Evolutionary conservation across 2,888 invertebrate genomes (phyloP).

Genomic region (Pheosia tremula): DNA sequence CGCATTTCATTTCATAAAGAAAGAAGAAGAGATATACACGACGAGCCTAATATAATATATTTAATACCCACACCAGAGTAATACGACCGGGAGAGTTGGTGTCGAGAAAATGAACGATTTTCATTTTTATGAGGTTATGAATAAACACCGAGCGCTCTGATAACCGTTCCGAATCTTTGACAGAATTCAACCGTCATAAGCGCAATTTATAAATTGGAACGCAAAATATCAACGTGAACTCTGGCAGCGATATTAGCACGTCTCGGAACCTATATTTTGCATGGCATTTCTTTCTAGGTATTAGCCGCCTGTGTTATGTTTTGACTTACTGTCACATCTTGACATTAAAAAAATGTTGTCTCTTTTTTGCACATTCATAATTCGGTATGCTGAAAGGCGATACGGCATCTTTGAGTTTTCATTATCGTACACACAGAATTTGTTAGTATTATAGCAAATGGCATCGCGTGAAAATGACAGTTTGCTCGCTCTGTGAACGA

Average conservation of each 20-base stretch:
- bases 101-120: too few species aligned
- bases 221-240: too few species aligned
- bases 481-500: conserved; percentile 42
- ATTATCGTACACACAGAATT: conserved; percentile 16
- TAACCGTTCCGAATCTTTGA: too few species aligned
- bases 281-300: conserved; percentile 26
- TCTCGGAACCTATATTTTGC: neutral
- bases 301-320: conserved; percentile 6
- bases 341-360: conserved; percentile 11
- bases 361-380: conserved; percentile 21
- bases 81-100: too few species aligned
- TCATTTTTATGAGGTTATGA: too few species aligned
- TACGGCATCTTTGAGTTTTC: conserved; percentile 11
- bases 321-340: neutral
- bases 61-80: too few species aligned
- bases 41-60: too few species aligned
- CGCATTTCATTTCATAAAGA: too few species aligned
- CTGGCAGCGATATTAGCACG: neutral
- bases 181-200: too few species aligned
- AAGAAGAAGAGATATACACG: too few species aligned
- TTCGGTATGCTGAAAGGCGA: conserved; percentile 22
- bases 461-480: conserved; percentile 63
- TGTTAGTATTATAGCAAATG: conserved; percentile 54
- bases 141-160: too few species aligned
- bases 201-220: too few species aligned